Percentiles rank a stretch among this genome's conserved stretches.
Conservation (phyloP, 2,888 invertebrate genomes). For the Plagodis pulveraria region DNA sequence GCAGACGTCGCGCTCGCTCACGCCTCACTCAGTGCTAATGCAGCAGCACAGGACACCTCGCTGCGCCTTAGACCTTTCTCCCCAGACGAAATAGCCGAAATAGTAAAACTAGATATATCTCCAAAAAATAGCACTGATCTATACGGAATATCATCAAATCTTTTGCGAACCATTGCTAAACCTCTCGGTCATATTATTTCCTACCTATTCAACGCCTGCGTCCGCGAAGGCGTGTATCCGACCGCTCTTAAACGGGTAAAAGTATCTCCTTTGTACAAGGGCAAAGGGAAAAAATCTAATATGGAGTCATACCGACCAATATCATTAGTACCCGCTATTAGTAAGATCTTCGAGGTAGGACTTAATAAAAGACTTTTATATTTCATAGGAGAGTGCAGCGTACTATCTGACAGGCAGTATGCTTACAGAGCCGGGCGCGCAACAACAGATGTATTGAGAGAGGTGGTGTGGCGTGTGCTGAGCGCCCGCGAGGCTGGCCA, state of each 20-base stretch:
- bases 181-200: neutral
- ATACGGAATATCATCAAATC: neutral
- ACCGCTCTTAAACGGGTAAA: neutral
- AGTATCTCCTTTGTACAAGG: neutral
- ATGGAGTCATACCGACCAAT: neutral
- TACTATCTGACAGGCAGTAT: constrained; percentile 3
- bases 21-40: neutral
- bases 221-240: neutral
- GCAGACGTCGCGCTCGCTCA: neutral
- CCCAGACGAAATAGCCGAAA: neutral
- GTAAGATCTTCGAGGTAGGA: neutral
- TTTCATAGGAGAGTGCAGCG: constrained; percentile 6
- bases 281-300: neutral
- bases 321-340: neutral
- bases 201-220: neutral
- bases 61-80: neutral
- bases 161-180: neutral
- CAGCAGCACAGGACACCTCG: neutral
- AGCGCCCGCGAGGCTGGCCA: neutral
- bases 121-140: neutral
- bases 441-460: constrained; percentile 19
- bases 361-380: neutral
- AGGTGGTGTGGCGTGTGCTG: constrained; percentile 17
- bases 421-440: constrained; percentile 1
- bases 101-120: neutral